A percentile compares a stretch with the other conserved stretches of the same genome.
Evolutionary conservation across 2,888 invertebrate species (phyloP).

Genomic region (Macaria notata): DNA sequence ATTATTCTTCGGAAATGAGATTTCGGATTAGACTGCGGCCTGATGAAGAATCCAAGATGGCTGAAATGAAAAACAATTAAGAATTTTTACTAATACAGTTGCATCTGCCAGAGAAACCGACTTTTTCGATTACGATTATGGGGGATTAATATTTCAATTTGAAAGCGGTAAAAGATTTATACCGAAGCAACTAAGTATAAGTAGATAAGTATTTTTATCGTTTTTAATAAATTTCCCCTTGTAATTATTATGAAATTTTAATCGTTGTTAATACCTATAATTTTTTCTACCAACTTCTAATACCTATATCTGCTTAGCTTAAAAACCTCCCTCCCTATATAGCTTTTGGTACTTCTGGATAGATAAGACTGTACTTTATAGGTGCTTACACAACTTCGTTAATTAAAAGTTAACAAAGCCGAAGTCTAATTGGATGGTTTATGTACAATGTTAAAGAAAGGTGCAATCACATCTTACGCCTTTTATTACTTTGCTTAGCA

Average conservation of each 20-base stretch:
- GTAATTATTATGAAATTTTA: too few species aligned
- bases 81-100: slow-evolving; percentile 48
- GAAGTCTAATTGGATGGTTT: slow-evolving; percentile 57
- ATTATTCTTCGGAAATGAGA: slow-evolving; percentile 72
- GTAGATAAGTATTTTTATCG: too few species aligned
- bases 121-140: slow-evolving; percentile 14
- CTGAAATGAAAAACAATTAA: slow-evolving; percentile 62
- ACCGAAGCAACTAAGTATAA: too few species aligned
- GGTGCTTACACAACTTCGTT: slow-evolving; percentile 40
- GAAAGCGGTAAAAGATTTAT: slow-evolving; percentile 1
- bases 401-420: slow-evolving; percentile 64
- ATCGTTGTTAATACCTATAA: too few species aligned
- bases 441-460: slow-evolving; percentile 29
- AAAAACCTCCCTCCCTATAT: too few species aligned
- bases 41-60: slow-evolving; percentile 59
- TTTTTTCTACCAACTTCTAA: too few species aligned
- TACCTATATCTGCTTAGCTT: too few species aligned
- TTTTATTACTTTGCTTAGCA: too few species aligned
- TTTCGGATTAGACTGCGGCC: slow-evolving; percentile 62
- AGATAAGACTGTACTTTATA: too few species aligned
- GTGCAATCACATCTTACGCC: too few species aligned
- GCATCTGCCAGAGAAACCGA: slow-evolving; percentile 17
- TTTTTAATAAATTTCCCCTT: too few species aligned
- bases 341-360: too few species aligned
- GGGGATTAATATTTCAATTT: slow-evolving; percentile 22